Base-by-base conservation (phyloP, 2,888 invertebrate genomes). In the Copidosoma aretas region DNA sequence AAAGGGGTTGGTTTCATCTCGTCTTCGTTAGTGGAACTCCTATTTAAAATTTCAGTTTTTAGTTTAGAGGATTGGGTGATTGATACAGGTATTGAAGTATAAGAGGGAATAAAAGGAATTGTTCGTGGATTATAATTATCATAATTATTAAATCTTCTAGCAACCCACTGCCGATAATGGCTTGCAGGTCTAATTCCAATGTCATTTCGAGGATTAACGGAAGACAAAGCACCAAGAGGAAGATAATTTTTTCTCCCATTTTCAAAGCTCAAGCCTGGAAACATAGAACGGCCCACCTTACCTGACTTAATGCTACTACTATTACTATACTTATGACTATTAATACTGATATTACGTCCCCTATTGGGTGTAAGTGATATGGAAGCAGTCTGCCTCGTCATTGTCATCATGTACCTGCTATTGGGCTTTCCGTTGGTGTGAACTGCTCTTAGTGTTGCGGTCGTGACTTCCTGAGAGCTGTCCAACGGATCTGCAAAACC, bases 401-500 rank as follows among this genome's bases (percentile, higher is more conserved):
- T 63, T 56, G 21, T 63, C 64, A 39, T 69, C 75, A 76, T 81
- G 76, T 83, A 83, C 83, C 83, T 83, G 83, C 78, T 83, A 79
- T 82, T 77, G 74, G 64, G 53, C 64, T 54, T 71, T 65, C 70
- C 71, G 19, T 51, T 58, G 21, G 59, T 43, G n/a, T 57, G 52
- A 60, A 58, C 54, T 63, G 63, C 53, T 67, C 43, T 52, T 72
- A 63, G 67, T 68, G 73, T 74, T 72, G 73, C 72, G 70, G 72
- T 76, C 49, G 66, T 72, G 60, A 68, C 66, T 62, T 73, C 73
- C 66, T 71, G 64, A 52, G 56, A 64, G 60, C 61, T 60, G 70
- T 77, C 76, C 73, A 75, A 69, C 72, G 76, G 70, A 60, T 72
- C 75, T 73, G 74, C 61, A 76, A 70, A 59, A 75, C 64, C 65